Base-by-base conservation (phyloP, 2,888 invertebrate species). In the Mesochorus sp. region DNA sequence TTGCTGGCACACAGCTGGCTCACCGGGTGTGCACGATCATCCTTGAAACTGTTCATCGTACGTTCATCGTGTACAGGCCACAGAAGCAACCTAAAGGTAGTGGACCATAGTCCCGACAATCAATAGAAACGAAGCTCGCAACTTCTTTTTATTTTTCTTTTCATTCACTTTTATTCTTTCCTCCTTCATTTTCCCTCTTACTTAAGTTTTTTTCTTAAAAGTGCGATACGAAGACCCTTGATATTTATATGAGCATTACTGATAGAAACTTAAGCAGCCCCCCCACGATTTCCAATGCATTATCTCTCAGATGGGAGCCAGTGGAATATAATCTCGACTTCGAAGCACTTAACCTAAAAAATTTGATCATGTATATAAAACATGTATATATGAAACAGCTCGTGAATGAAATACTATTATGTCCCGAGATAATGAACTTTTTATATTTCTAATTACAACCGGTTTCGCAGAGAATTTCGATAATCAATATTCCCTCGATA, bases 81-180 rank as follows among this genome's bases (percentile, higher is more conserved):
- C 31, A 8, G 44, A 55, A 26, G 42, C 24, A 19, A 37, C 57
- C 28, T 14, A 51, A 39, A 47, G 47, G 70, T 70, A 76, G 71
- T 76, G 70, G 76, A 64, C 64, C 64, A 59, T 49, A 53, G 66
- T 71, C 71, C 37, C 26, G 14, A 71, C 71, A 76, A 76, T 64
- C 71, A 59, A 76, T 76, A 49, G 51, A 44, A 57, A 34, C 34
- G 53, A 28, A 59, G 17, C 64, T 47, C 26, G 39, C 24, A 26
- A 71, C 12, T 39, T 57, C 53, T 10, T 55, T 49, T 53, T 61
- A 31, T 21, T 39, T 14, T 14, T 49, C 31, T 42, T 49, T 4
- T 10, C 12, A 14, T 37, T 55, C 26, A 49, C 39, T 19, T 21
- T 28, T 61, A 31, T 24, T 66, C 42, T 26, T 12, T 34, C 21